phyloP scores from a whole-genome alignment of 1,140 invertebrate genomes.

The Papilio polyxenes region DNA sequence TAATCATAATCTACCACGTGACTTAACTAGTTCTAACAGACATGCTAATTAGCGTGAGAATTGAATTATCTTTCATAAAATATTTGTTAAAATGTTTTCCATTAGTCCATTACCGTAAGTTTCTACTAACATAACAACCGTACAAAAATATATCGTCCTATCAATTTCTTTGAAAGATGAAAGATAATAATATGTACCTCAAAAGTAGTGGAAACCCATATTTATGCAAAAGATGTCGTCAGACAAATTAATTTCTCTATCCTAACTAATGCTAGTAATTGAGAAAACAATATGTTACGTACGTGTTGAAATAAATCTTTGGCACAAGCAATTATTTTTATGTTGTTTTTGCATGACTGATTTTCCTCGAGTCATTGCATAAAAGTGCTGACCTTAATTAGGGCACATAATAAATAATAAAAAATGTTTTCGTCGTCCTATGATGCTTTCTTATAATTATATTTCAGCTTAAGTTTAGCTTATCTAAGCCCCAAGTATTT shows the following conservation, averaged over 20 bases:
- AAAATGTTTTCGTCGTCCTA: background rate
- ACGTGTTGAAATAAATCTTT: conserved; percentile 6
- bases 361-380: background rate
- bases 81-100: no score
- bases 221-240: background rate
- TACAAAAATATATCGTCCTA: background rate
- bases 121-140: background rate
- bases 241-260: background rate
- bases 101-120: no score
- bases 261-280: background rate
- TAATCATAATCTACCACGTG: conserved; percentile 7
- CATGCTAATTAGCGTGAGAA: conserved; percentile 10
- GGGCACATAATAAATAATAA: background rate
- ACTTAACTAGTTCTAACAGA: background rate
- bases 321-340: background rate
- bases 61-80: background rate
- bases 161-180: background rate
- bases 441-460: background rate
- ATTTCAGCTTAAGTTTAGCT: background rate
- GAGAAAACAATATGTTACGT: background rate
- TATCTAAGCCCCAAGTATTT: no score
- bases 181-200: background rate
- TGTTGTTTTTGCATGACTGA: background rate
- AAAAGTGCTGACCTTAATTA: background rate
- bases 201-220: background rate